Base-by-base conservation (phyloP, 1,140 invertebrate genomes). In the Aphelinus atriplicis region DNA sequence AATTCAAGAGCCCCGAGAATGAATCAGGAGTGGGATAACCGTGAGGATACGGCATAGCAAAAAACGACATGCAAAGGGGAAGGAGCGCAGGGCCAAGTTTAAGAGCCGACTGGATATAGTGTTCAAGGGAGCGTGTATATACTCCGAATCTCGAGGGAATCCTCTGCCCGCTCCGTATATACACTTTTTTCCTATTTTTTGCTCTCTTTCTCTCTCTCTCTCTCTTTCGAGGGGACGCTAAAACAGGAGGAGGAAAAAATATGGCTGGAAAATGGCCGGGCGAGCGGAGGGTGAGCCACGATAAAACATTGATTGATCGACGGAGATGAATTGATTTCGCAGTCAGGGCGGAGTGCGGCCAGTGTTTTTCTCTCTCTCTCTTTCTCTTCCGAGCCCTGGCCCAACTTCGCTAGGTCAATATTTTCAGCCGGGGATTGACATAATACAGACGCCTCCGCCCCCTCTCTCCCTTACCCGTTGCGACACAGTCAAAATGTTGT, bases 231-330 rank as follows among this genome's bases (percentile, higher is more conserved):
- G 63, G 48, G 3, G n/a, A 42, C 1, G 26, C n/a, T 26, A 42
- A 55, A 42, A 55, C 10, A n/a, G 64, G 7, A n/a, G 26, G 6
- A 6, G 10, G 51, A 53, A 9, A 55, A 69, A 60, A 55, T 48
- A 60, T 55, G 10, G 55, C 55, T 58, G 10, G 67, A 50, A 69
- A 60, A 58, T 58, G 55, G 46, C 45, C 56, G 43, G 43, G 67
- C 53, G 6, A 53, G 51, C 51, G 4, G 9, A 7, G 48, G 46
- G n/a, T 0, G 48, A 42, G 50, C 7, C 7, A n/a, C 51, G 61
- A 70, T 69, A 64, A 70, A 75, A 64, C 73, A 70, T 64, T 65
- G 73, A 75, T 70, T 64, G 67, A 75, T 75, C 73, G 73, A 70
- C 67, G 51, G 47, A 64, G 67, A 75, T 64, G 42, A 45, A 75